Base-by-base conservation (phyloP, 2,888 invertebrate genomes). In the Netelia virgata region DNA sequence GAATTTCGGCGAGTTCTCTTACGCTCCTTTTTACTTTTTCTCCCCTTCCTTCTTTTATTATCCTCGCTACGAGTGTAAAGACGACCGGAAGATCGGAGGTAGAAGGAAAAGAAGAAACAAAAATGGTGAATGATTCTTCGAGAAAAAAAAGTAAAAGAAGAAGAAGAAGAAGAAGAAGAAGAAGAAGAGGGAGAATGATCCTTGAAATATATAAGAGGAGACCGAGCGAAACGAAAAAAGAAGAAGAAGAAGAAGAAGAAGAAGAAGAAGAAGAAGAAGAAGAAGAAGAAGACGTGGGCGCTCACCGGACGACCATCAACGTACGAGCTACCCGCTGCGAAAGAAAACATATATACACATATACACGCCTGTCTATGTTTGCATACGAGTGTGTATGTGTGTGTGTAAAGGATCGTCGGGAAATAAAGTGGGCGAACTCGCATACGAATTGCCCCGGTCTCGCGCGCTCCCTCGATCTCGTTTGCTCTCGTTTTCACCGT, bases 381-480 rank as follows among this genome's bases (percentile, higher is more conserved):
- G 36, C 36, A 6, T 36, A 28, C 18, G 28, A 18, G 28, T 20
- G 63, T 11, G 73, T 23, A 2, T n/a, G 23, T 20, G 77, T 36
- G 70, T 23, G 53, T 47, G 73, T 57, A 66, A 43, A n/a, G 11
- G 28, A 36, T 47, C 41, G 55, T 50, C 47, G 63, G 68, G 41
- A 74, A 87, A 89, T 88, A 88, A 88, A 88, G 90, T 90, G 89
- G 89, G 90, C 89, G 90, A 88, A 89, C 86, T 86, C 88, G 86
- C 88, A 90, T 90, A 88, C 88, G 88, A 89, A 89, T 90, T 83
- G 82, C 86, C 86, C 72, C 87, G 87, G 85, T 84, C 88, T 87
- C 88, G 86, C 85, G 86, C 6, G 6, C 86, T 68, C 59, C 53
- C 69, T 73, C 75, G 61, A 79, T 76, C 74, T 74, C 82, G 78